phyloP scores from a whole-genome alignment of 2,888 invertebrate genomes.

The Xylota segnis region DNA sequence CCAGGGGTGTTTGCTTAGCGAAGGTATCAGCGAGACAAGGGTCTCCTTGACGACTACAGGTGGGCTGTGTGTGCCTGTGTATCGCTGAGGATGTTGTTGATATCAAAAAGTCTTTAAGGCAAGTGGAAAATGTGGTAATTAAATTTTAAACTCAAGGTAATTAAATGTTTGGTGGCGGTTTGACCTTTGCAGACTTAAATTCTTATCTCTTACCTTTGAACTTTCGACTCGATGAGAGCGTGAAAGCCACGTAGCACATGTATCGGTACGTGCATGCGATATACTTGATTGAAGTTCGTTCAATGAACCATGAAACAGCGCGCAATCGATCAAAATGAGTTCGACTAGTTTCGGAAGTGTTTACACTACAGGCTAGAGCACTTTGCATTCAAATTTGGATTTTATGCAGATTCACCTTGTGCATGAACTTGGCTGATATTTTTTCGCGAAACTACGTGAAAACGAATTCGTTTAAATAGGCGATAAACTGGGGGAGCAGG shows the following conservation, averaged over 20 bases:
- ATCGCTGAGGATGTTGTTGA: background rate
- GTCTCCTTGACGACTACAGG: slow-evolving; percentile 28
- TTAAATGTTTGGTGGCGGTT: slow-evolving; percentile 5
- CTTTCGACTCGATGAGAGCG: too few relatives aligned
- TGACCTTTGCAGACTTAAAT: background rate
- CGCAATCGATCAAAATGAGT: slow-evolving; percentile 52
- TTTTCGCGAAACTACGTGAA: slow-evolving; percentile 3
- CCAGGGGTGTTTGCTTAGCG: slow-evolving; percentile 37
- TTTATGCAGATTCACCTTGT: slow-evolving; percentile 39
- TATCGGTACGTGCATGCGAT: background rate
- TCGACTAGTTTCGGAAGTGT: slow-evolving; percentile 44
- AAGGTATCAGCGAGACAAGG: slow-evolving; percentile 14
- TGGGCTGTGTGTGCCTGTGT: too few relatives aligned
- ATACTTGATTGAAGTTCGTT: slow-evolving; percentile 3
- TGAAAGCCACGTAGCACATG: too few relatives aligned
- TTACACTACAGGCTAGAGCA: background rate
- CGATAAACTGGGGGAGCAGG: background rate
- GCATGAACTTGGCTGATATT: slow-evolving; percentile 38
- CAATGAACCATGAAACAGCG: slow-evolving; percentile 35
- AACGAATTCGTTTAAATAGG: slow-evolving; percentile 57
- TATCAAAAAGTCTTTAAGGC: slow-evolving; percentile 10
- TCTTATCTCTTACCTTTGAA: background rate
- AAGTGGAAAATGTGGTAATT: slow-evolving; percentile 34
- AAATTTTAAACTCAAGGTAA: slow-evolving; percentile 23
- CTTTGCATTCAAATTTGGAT: slow-evolving; percentile 49